Evolutionary conservation across 2,113 vertebrate genomes (phyloP).

Genomic region (Cettia cetti): DNA sequence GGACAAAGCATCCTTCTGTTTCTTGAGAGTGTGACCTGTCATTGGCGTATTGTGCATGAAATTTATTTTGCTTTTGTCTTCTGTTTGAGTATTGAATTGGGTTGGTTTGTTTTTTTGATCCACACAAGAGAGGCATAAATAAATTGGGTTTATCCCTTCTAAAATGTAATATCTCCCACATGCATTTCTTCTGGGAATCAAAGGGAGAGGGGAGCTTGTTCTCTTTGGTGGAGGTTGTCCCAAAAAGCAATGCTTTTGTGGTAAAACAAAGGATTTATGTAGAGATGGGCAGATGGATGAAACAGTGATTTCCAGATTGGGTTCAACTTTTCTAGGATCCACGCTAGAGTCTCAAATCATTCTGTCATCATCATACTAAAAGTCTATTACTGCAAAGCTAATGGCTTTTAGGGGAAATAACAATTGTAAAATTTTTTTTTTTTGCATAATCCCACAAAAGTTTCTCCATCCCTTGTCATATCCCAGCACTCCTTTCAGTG

Average conservation of each 20-base stretch:
- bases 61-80: slow-evolving; percentile 46
- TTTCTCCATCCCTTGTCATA: background rate
- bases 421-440: background rate
- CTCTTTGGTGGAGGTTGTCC: background rate
- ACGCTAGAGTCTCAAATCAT: background rate
- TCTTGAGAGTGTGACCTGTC: slow-evolving; percentile 35
- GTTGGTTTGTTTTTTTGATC: background rate
- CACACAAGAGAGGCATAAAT: slow-evolving; percentile 20
- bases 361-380: slow-evolving; percentile 2
- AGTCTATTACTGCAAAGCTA: background rate
- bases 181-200: background rate
- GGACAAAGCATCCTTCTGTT: background rate
- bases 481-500: background rate
- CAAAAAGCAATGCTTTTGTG: background rate
- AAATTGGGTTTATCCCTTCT: background rate
- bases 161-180: background rate
- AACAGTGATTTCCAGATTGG: background rate
- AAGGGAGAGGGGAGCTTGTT: background rate
- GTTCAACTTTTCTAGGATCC: background rate
- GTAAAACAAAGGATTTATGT: background rate
- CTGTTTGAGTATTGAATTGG: background rate
- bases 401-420: slow-evolving; percentile 1
- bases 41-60: background rate
- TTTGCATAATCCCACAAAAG: background rate
- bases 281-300: background rate